Percentiles rank a stretch among this genome's conserved stretches.
These are phyloP conservation scores for Drosophila mayri DNA, from an alignment of 1,140 invertebrate genomes.

Conservation along the genomic window DNA sequence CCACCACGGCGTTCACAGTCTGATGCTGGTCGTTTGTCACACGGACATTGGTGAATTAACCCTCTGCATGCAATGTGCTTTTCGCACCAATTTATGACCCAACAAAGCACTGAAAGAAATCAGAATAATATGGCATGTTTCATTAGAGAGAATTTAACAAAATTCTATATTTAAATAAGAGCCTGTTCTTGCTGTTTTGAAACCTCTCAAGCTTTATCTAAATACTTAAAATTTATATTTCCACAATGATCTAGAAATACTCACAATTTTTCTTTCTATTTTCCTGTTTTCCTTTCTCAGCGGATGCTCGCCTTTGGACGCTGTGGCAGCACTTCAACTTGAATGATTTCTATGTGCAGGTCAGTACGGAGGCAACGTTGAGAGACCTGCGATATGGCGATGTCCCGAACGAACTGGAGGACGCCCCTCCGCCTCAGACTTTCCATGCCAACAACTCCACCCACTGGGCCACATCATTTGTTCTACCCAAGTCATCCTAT, in stretches of 20 bases:
- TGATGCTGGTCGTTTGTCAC: conserved; percentile 79
- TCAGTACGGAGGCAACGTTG: conserved; percentile 60
- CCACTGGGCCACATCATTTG: conserved; percentile 60
- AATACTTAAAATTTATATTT: background rate
- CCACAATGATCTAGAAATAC: no score
- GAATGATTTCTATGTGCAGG: conserved; percentile 71
- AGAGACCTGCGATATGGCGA: conserved; percentile 50
- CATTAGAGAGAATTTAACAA: background rate
- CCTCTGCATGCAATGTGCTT: conserved; percentile 41
- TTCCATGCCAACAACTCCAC: conserved; percentile 61
- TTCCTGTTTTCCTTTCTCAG: conserved; percentile 18
- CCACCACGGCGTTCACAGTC: conserved; percentile 74
- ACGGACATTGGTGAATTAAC: conserved; percentile 74
- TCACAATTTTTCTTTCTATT: background rate
- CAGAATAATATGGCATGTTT: background rate
- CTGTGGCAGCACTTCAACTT: conserved; percentile 60
- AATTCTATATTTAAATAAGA: background rate
- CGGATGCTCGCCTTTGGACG: conserved; percentile 32
- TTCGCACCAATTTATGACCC: conserved; percentile 46
- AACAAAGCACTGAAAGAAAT: conserved; percentile 13
- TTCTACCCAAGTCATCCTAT: conserved; percentile 43
- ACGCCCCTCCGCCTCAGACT: conserved; percentile 60
- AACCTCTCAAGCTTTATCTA: background rate
- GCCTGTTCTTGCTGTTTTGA: accelerated
- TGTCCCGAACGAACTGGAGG: conserved; percentile 32